These are phyloP conservation scores for Zingel zingel DNA, from an alignment of 2,113 vertebrate genomes.

Conservation along the genomic window DNA sequence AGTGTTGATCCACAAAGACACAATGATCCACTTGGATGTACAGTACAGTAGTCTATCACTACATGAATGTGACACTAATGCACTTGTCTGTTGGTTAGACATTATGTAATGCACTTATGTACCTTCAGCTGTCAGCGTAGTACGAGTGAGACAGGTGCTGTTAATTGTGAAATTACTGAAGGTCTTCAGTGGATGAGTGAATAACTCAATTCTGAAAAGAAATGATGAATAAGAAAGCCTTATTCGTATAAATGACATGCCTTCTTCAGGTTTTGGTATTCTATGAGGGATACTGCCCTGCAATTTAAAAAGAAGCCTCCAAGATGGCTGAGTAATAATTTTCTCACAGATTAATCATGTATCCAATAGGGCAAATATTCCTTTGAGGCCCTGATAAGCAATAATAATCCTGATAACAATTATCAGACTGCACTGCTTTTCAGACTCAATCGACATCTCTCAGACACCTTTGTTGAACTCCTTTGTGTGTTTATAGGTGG, in stretches of 20 bases:
- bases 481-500: conserved; percentile 16
- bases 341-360: conserved; percentile 66
- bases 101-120: conserved; percentile 58
- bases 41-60: conserved; percentile 42
- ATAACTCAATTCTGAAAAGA: conserved; percentile 25
- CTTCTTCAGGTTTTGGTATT: conserved; percentile 31
- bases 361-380: conserved; percentile 59
- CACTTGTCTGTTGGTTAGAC: conserved; percentile 42
- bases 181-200: conserved; percentile 16
- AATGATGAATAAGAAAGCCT: conserved; percentile 18
- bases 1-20: conserved; percentile 35
- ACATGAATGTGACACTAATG: conserved; percentile 56
- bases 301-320: conserved; percentile 55
- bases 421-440: conserved; percentile 44
- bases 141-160: conserved; percentile 26
- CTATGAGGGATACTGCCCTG: conserved; percentile 18
- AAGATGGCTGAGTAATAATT: conserved; percentile 50
- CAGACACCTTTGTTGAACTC: conserved; percentile 19
- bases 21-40: conserved; percentile 48
- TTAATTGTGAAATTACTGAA: conserved; percentile 9
- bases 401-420: conserved; percentile 61
- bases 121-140: conserved; percentile 42
- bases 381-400: conserved; percentile 58
- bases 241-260: conserved; percentile 18
- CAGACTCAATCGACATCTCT: conserved; percentile 11